Percentiles rank a stretch among this genome's conserved stretches.
These are phyloP conservation scores for Pipistrellus pipistrellus DNA, from an alignment of 2,797 vertebrate species.

Conservation along the genomic window DNA sequence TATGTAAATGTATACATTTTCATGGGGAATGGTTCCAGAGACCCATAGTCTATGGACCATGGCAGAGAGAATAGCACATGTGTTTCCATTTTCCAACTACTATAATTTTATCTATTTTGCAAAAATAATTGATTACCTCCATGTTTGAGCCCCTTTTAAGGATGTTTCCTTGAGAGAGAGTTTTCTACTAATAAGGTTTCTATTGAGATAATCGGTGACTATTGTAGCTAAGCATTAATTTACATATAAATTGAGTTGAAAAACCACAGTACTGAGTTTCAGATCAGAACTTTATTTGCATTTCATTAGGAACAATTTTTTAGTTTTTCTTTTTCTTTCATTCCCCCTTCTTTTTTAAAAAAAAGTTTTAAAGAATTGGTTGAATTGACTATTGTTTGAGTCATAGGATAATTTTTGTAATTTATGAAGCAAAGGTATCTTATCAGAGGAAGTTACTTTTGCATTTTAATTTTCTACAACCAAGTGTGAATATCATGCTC, in stretches of 20 bases:
- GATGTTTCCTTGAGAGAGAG: background rate
- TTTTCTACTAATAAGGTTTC: constrained; percentile 50
- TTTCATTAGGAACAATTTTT: constrained; percentile 39
- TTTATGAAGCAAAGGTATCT: constrained; percentile 43
- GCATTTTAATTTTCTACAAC: constrained; percentile 27
- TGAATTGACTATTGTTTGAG: background rate
- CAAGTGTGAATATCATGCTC: background rate
- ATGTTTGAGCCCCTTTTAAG: constrained; percentile 41
- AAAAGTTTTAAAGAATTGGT: background rate
- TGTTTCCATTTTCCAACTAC: background rate
- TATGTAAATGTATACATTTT: background rate
- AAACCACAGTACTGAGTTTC: constrained; percentile 4
- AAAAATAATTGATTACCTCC: constrained; percentile 51
- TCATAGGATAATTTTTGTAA: constrained; percentile 12
- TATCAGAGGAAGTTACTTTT: constrained; percentile 4
- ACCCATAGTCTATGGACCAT: background rate
- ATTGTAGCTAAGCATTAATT: background rate
- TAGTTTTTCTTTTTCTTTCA: background rate
- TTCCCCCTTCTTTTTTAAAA: background rate
- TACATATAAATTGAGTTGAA: constrained; percentile 46
- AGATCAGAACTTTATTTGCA: background rate
- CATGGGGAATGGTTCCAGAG: background rate
- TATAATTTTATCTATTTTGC: constrained; percentile 8
- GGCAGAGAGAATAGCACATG: background rate
- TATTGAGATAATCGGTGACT: constrained; percentile 26